phyloP scores from a whole-genome alignment of 2,888 invertebrate genomes.

The Antitype chi region DNA sequence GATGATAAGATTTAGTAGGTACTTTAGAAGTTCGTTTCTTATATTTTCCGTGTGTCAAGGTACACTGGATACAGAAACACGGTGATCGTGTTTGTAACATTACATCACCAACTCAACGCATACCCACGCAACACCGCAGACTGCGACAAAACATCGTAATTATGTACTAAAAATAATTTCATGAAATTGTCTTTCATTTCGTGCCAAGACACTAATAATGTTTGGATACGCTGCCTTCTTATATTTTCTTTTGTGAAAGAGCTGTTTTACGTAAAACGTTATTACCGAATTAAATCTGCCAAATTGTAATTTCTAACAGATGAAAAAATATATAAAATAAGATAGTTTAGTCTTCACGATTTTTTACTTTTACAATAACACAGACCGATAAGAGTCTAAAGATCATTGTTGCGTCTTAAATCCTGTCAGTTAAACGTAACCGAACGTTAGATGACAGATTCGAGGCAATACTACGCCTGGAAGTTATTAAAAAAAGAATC shows the following conservation, averaged over 20 bases:
- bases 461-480: neutral
- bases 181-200: slow-evolving; percentile 46
- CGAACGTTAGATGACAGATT: neutral
- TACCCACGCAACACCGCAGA: slow-evolving; percentile 36
- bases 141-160: slow-evolving; percentile 44
- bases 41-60: neutral
- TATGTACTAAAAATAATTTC: slow-evolving; percentile 53
- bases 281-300: neutral
- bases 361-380: neutral
- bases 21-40: neutral
- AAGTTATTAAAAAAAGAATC: neutral
- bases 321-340: neutral
- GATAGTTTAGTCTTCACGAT: neutral
- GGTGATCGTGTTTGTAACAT: slow-evolving; percentile 25
- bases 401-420: neutral
- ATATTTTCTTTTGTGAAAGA: slow-evolving; percentile 10
- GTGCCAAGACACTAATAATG: slow-evolving; percentile 53
- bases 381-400: neutral
- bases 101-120: slow-evolving; percentile 39
- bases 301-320: slow-evolving; percentile 2
- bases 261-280: neutral
- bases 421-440: slow-evolving; percentile 1
- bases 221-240: slow-evolving; percentile 7
- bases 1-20: neutral
- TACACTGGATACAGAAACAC: slow-evolving; percentile 14